These are phyloP conservation scores for Pseudomyrmex flavicornis DNA, from an alignment of 1,140 invertebrate species.

Conservation along the genomic window DNA sequence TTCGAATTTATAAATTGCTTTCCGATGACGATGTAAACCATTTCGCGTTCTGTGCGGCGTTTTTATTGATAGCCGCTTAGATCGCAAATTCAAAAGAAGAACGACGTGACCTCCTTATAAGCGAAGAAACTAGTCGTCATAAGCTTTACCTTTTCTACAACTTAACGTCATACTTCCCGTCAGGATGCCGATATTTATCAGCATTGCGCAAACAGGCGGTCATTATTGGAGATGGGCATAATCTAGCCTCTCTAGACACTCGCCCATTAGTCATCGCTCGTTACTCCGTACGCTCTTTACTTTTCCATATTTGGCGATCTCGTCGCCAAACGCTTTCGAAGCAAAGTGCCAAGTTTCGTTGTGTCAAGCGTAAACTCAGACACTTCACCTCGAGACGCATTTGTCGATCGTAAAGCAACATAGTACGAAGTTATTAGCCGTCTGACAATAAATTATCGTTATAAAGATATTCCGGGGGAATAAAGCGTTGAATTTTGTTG, in stretches of 20 bases:
- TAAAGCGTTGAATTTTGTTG: constrained; percentile 11
- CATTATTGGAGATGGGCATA: constrained; percentile 23
- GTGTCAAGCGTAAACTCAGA: too few species aligned
- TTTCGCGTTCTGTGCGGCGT: not conserved
- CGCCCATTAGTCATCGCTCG: constrained; percentile 61
- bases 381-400: not conserved
- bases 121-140: constrained; percentile 67
- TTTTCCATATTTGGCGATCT: constrained; percentile 36
- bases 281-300: constrained; percentile 37
- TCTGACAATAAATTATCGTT: constrained; percentile 12
- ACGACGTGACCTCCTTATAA: constrained; percentile 67
- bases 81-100: not conserved
- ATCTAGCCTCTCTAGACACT: constrained; percentile 1
- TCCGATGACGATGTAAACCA: not conserved
- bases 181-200: constrained; percentile 79
- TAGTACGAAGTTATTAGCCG: not conserved
- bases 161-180: constrained; percentile 61
- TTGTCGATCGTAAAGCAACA: not conserved
- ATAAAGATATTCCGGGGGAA: constrained; percentile 18
- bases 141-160: constrained; percentile 65
- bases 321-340: not conserved
- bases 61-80: constrained; percentile 20
- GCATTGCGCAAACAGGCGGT: constrained; percentile 73
- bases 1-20: not conserved
- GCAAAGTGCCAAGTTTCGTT: not conserved